Base-by-base conservation (phyloP, 92 coral and sea anemone species). In the Siderastrea radians region DNA sequence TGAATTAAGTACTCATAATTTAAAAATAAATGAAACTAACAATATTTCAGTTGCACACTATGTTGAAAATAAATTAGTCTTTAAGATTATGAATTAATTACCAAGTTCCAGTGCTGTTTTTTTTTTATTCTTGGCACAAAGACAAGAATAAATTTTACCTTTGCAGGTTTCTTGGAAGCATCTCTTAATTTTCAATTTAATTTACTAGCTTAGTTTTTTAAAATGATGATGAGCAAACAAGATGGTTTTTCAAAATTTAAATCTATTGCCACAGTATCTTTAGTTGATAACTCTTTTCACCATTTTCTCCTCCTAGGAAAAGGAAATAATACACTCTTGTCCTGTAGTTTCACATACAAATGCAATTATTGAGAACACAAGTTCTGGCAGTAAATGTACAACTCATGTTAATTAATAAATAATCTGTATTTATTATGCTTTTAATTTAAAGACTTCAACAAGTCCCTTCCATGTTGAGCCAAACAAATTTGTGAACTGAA, bases 171-270 rank as follows among this genome's bases (percentile, higher is more conserved):
- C 11, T 68, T 68, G 50, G 73, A 81, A 53, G 58, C 76, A 54
- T 55, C 86, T 69, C 52, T 45, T 54, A n/a, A 69, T 67, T 81
- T 82, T 68, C 63, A 68, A 49, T 67, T 81, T 67, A 68, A 81
- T 81, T 68, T 48, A 82, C 77, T 57, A 57, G 12, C 50, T 45
- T 10, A 11, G 70, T 69, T 44, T 15, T 68, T 69, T 69, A 68
- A 14, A 81, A 67, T 48, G 15, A 53, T 54, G 26, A 70, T 70
- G 52, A 70, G 57, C 15, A 82, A 10, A 68, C 69, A 82, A 82
- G 19, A 81, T 17, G 6, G 58, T 5, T 48, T 57, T 50, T 78
- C 66, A 55, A 7, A 68, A 58, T 58, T 79, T 16, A 50, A 38
- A 11, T 51, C 26, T 53, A 55, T 26, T 44, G 47, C 17, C 3